Percentiles rank a stretch among this genome's conserved stretches.
phyloP scores from a whole-genome alignment of 2,797 vertebrate species.

The Lutjanus argentimaculatus region DNA sequence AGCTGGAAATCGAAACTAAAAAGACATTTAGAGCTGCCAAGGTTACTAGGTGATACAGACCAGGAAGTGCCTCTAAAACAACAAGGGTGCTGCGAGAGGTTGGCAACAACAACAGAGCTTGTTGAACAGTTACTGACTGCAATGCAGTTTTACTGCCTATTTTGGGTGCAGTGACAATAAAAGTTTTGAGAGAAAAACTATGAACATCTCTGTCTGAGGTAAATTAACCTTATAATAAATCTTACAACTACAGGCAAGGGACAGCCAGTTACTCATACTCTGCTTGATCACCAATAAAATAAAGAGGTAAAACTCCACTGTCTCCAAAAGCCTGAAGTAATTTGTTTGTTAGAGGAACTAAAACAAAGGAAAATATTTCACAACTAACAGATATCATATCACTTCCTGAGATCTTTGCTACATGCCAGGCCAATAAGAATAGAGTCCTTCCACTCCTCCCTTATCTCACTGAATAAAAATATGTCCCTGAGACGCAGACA shows the following conservation, averaged over 20 bases:
- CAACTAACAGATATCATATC: not conserved
- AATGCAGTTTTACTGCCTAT: conserved; percentile 33
- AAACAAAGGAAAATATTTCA: not conserved
- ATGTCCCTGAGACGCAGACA: conserved; percentile 9
- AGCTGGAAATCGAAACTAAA: conserved; percentile 34
- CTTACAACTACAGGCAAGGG: too few relatives aligned
- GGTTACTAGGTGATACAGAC: conserved; percentile 21
- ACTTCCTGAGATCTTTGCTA: conserved; percentile 26
- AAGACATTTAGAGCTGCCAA: conserved; percentile 12
- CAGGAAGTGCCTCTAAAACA: conserved; percentile 51
- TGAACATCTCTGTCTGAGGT: not conserved
- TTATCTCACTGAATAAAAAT: not conserved
- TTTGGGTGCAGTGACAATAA: conserved; percentile 18
- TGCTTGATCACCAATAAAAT: not conserved
- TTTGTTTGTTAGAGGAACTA: not conserved
- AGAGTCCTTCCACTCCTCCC: not conserved
- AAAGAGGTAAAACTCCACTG: not conserved
- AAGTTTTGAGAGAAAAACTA: not conserved
- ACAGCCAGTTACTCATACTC: not conserved
- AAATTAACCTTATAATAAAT: not conserved
- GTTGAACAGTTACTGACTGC: conserved; percentile 19
- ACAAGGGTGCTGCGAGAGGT: conserved; percentile 7
- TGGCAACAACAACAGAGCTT: conserved; percentile 8
- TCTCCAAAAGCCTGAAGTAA: conserved; percentile 1
- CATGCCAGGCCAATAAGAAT: conserved; percentile 10